These are phyloP conservation scores for Nannoperca obscura DNA, from an alignment of 2,797 vertebrate species.

Conservation along the genomic window DNA sequence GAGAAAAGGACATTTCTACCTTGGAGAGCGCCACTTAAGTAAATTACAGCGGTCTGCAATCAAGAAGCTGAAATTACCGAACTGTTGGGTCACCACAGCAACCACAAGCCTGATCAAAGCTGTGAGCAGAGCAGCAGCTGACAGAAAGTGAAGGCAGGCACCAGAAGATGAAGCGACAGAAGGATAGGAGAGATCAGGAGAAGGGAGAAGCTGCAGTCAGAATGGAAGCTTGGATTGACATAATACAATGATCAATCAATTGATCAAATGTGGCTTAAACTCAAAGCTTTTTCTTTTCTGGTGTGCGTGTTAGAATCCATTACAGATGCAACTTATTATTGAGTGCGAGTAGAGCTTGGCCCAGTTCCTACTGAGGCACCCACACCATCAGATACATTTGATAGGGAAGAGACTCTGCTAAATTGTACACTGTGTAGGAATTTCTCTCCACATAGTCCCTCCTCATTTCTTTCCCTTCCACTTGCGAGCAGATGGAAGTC, in stretches of 20 bases:
- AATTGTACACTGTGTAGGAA: conserved; percentile 60
- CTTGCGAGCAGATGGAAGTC: conserved; percentile 77
- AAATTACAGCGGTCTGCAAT: conserved; percentile 84
- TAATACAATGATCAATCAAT: conserved; percentile 24
- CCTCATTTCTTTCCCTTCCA: conserved; percentile 61
- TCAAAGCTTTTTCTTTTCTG: background rate
- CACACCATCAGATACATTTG: conserved; percentile 65
- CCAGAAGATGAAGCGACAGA: conserved; percentile 8
- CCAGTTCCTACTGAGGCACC: conserved; percentile 34
- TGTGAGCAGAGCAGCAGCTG: conserved; percentile 46
- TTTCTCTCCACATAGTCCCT: conserved; percentile 43
- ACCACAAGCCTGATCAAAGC: conserved; percentile 69
- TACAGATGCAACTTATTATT: conserved; percentile 12
- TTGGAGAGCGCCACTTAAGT: conserved; percentile 79
- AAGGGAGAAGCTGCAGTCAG: conserved; percentile 18
- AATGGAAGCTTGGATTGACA: conserved; percentile 6
- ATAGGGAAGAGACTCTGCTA: conserved; percentile 44
- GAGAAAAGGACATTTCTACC: conserved; percentile 69
- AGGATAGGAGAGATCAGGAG: conserved; percentile 14
- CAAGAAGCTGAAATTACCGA: conserved; percentile 82
- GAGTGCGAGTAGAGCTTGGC: conserved; percentile 15
- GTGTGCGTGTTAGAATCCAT: conserved; percentile 6
- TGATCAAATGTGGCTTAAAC: conserved; percentile 10
- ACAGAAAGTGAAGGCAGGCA: conserved; percentile 27
- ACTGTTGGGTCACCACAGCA: conserved; percentile 81